Base-by-base conservation (phyloP, 2,797 vertebrate genomes). In the Cercopithecus neglectus region DNA sequence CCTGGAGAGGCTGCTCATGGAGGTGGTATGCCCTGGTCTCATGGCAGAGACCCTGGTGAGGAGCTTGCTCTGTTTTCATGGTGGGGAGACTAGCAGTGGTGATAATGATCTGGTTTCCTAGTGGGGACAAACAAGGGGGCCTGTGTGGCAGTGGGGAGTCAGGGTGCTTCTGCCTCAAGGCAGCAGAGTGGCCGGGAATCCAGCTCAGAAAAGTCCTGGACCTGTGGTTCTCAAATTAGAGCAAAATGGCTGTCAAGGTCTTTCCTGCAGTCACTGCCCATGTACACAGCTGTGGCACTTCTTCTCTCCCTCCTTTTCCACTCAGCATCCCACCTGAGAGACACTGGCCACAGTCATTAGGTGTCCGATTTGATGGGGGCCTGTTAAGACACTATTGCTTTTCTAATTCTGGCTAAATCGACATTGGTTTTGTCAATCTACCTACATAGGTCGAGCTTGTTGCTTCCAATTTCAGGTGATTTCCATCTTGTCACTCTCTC, bases 341-440 rank as follows among this genome's bases (percentile, higher is more conserved):
- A 61, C 0, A 2, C 92, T 9, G 28, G 84, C 64, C n/a, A 19
- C 30, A 36, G 76, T 8, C 87, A 92, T 59, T n/a, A 53, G 46
- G 90, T 64, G 72, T 96, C 88, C 0, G 3, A 26, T 86, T 79
- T 41, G 91, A 76, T 22, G n/a, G 59, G 44, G 80, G 91, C 82
- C 82, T 76, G 82, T 85, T 44, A 76, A 94, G 84, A 91, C 59
- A 76, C 92, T 21, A 57, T 67, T 36, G 89, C 91, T 88, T 84
- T 97, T 93, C 96, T 95, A 70, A 94, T 94, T 93, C 96, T 41
- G 76, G 72, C 83, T 50, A 48, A 90, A 85, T 85, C 1, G 5
- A 94, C 93, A 64, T 79, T 46, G 93, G 91, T 93, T 96, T 91
- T 94, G 95, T 90, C 76, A 74, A 8, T 46, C 94, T 85, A n/a